A percentile compares a stretch with the other conserved stretches of the same genome.
phyloP scores from a whole-genome alignment of 2,888 invertebrate species.

The Tridacna gigas region DNA sequence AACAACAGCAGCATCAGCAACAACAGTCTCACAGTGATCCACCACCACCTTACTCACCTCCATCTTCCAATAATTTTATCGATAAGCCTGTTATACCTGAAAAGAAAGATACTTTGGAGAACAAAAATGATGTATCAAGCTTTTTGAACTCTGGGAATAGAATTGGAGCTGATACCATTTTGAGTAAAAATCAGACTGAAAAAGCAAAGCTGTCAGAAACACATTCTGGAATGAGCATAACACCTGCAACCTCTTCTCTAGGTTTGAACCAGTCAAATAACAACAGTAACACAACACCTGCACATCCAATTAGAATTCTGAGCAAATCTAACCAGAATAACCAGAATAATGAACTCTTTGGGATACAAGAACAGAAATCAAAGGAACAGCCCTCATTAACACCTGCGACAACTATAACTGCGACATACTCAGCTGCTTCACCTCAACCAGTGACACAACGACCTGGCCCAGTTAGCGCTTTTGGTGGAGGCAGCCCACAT shows the following conservation, averaged over 20 bases:
- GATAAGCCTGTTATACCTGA: constrained; percentile 41
- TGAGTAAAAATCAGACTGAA: constrained; percentile 11
- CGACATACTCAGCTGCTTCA: constrained; percentile 5
- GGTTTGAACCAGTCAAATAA: constrained; percentile 21
- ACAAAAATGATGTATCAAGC: constrained; percentile 16
- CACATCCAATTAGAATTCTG: constrained; percentile 33
- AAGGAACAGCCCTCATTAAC: constrained; percentile 3
- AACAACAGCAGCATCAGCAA: constrained; percentile 50
- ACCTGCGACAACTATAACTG: background rate
- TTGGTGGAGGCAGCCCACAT: constrained; percentile 12
- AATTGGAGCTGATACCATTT: constrained; percentile 9
- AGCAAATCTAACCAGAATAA: constrained; percentile 34
- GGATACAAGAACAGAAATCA: constrained; percentile 22
- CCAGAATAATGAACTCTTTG: constrained; percentile 21
- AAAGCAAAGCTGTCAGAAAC: constrained; percentile 21
- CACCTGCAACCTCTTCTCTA: constrained; percentile 4
- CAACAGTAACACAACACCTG: constrained; percentile 15
- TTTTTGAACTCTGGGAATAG: constrained; percentile 18
- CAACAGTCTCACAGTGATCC: constrained; percentile 32
- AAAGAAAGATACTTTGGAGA: constrained; percentile 19
- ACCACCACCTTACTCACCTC: constrained; percentile 50
- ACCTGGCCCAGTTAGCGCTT: constrained; percentile 10
- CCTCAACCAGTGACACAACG: background rate
- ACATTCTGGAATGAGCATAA: constrained; percentile 6
- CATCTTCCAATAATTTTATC: constrained; percentile 29